Percentiles rank a stretch among this genome's conserved stretches.
phyloP scores from a whole-genome alignment of 2,888 invertebrate species.

The Sarcophaga variegata region DNA sequence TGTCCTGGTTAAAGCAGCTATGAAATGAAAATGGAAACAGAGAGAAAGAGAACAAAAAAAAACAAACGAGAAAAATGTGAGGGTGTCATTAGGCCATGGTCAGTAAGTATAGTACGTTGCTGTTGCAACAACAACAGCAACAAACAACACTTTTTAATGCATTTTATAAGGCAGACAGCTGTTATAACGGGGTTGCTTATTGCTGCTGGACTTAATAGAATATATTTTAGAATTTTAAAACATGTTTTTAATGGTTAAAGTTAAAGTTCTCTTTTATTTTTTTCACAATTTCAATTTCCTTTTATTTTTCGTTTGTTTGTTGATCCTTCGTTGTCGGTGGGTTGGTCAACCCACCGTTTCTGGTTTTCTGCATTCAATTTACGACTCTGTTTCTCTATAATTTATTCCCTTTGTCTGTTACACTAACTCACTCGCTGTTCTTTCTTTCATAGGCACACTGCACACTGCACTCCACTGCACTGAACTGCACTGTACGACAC shows the following conservation, averaged over 20 bases:
- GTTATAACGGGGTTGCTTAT: constrained; percentile 43
- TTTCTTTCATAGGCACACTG: background rate
- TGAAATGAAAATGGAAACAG: constrained; percentile 2
- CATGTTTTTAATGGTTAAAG: constrained; percentile 62
- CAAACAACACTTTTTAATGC: constrained; percentile 42
- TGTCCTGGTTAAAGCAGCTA: constrained; percentile 34
- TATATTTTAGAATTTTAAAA: constrained; percentile 45
- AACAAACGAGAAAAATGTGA: constrained; percentile 40
- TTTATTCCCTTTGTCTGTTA: constrained; percentile 40
- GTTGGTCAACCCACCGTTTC: no score
- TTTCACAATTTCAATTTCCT: background rate
- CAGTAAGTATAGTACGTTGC: constrained; percentile 15
- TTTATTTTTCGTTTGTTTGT: background rate
- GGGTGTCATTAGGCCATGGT: constrained; percentile 65
- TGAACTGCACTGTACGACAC: no score
- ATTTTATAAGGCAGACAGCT: constrained; percentile 60
- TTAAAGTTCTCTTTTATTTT: constrained; percentile 51
- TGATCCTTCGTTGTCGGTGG: constrained; percentile 41
- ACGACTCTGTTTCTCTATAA: constrained; percentile 33
- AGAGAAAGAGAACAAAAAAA: constrained; percentile 6
- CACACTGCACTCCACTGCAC: background rate
- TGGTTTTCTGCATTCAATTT: constrained; percentile 45
- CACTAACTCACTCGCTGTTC: background rate
- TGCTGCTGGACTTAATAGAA: background rate
- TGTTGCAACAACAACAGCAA: constrained; percentile 2